Conservation (phyloP, 2,797 vertebrate genomes). For the Perodicticus potto region DNA sequence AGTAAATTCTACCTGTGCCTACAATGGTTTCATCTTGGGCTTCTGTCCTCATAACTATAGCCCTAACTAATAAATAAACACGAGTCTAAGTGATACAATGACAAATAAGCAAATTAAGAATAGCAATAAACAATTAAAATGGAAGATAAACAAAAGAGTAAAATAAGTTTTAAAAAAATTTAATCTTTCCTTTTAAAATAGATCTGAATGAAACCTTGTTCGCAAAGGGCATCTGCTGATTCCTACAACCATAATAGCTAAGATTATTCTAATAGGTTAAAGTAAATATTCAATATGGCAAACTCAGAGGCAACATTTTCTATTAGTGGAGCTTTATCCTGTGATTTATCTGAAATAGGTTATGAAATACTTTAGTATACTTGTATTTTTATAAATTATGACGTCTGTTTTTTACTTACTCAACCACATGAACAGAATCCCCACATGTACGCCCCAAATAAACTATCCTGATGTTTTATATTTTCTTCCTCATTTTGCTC, state of each 20-base stretch:
- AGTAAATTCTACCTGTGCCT: background rate
- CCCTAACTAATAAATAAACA: conserved; percentile 6
- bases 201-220: background rate
- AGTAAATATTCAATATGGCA: conserved; percentile 54
- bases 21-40: background rate
- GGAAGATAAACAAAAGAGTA: conserved; percentile 14
- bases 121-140: background rate
- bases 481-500: background rate
- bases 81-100: background rate
- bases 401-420: background rate
- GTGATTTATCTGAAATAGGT: conserved; percentile 44
- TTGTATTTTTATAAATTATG: background rate
- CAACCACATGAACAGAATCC: background rate
- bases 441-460: background rate
- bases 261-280: conserved; percentile 22
- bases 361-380: background rate
- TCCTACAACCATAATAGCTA: background rate
- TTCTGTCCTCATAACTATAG: background rate
- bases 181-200: conserved; percentile 8
- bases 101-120: background rate
- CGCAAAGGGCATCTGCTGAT: background rate
- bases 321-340: conserved; percentile 33
- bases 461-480: background rate
- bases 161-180: background rate
- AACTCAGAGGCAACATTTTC: background rate